Evolutionary conservation across 2,797 vertebrate species (phyloP).

Genomic region (Cryptoblepharus egeriae): DNA sequence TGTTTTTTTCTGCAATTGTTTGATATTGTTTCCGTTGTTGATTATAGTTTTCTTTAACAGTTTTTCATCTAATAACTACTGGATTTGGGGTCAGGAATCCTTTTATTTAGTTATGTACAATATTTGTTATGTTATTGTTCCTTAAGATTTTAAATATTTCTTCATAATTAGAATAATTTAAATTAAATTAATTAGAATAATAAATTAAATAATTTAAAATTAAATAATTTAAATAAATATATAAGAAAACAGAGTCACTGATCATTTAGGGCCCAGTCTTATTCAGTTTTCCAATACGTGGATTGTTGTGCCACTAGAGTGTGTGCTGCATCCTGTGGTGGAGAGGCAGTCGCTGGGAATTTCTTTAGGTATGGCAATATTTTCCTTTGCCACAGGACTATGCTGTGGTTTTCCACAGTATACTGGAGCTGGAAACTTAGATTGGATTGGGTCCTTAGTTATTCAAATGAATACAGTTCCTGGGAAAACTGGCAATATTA

Average conservation of each 20-base stretch:
- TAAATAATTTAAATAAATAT: background rate
- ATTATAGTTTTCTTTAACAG: background rate
- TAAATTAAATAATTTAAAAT: background rate
- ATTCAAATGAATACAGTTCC: background rate
- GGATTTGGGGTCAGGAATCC: background rate
- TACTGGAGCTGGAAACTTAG: too few relatives aligned
- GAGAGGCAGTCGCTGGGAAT: too few relatives aligned
- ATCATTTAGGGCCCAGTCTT: too few relatives aligned
- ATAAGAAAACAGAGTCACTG: background rate
- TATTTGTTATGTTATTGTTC: constrained; percentile 9
- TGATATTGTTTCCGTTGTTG: constrained; percentile 25
- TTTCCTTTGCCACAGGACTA: too few relatives aligned
- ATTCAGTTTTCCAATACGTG: too few relatives aligned
- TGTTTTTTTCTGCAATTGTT: constrained; percentile 2
- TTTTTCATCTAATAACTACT: background rate
- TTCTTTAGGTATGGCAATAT: too few relatives aligned
- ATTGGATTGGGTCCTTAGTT: too few relatives aligned
- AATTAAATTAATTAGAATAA: background rate
- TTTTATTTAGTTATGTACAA: constrained; percentile 34
- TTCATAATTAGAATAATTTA: background rate
- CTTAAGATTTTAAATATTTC: constrained; percentile 16
- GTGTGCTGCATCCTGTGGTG: too few relatives aligned
- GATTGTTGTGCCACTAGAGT: too few relatives aligned
- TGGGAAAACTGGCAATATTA: background rate
- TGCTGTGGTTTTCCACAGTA: too few relatives aligned